Base-by-base conservation (phyloP, 2,888 invertebrate genomes). In the Amorpha juglandis region DNA sequence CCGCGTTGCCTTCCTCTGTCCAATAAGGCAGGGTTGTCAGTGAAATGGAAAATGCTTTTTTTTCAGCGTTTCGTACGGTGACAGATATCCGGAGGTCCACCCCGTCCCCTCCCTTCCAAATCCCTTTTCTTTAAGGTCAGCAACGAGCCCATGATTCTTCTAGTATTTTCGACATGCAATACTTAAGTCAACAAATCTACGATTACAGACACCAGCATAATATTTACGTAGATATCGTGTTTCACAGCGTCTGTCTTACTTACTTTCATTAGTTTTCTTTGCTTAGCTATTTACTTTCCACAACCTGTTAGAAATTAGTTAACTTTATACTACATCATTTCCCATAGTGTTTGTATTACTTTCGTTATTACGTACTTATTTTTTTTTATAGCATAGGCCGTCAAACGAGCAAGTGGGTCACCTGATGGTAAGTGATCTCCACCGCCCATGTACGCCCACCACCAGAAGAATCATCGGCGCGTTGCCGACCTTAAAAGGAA, bases 1-100 rank as follows among this genome's bases (percentile, higher is more conserved):
- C 69, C 77, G 73, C 78, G 75, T 76, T 78, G 79, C 81, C 80
- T 87, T 81, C 83, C 86, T 84, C 84, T 87, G 87, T 87, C 89
- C 90, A 86, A 81, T 82, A 75, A 69, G 68, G 45, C 79, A 92
- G 92, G 92, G 92, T 73, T 92, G 89, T 69, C 76, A 68, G 68
- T 66, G 55, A 1, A 67, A 52, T 64, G 11, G 7, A 12, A 51
- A 19, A 38, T n/a, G n/a, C n/a, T n/a, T n/a, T n/a, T n/a, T n/a
- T n/a, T n/a, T n/a, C n/a, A n/a, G n/a, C n/a, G n/a, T n/a, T n/a
- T n/a, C n/a, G n/a, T n/a, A n/a, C n/a, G n/a, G n/a, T n/a, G n/a
- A n/a, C n/a, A n/a, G n/a, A n/a, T n/a, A n/a, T n/a, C n/a, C n/a
- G n/a, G n/a, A n/a, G n/a, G n/a, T n/a, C n/a, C n/a, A n/a, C n/a